phyloP scores from a whole-genome alignment of 2,113 vertebrate species.

The Colinus virginianus region DNA sequence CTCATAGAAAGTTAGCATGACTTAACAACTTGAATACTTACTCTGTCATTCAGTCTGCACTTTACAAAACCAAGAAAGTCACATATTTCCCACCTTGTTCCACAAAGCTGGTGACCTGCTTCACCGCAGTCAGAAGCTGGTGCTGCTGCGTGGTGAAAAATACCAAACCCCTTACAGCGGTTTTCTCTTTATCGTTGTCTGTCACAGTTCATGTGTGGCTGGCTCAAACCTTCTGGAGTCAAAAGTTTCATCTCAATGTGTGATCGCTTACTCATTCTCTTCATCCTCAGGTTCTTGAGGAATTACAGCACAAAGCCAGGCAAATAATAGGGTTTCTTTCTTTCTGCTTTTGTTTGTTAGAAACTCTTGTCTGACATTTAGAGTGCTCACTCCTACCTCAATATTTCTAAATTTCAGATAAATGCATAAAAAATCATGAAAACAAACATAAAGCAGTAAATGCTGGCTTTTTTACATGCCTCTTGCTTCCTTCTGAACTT shows the following conservation, averaged over 20 bases:
- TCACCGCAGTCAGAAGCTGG: not conserved
- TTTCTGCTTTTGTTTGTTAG: not conserved
- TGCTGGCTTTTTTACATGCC: not conserved
- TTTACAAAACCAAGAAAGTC: not conserved
- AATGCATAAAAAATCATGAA: not conserved
- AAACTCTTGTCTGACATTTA: not conserved
- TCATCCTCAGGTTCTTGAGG: not conserved
- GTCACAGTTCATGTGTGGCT: not conserved
- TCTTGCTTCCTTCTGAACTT: not conserved
- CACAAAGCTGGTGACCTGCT: not conserved
- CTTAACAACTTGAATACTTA: not conserved
- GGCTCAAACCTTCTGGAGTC: not conserved
- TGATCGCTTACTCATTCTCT: not conserved
- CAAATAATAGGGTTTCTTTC: not conserved
- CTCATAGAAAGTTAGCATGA: not conserved
- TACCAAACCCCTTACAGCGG: not conserved
- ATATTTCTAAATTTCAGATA: not conserved
- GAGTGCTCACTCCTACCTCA: not conserved
- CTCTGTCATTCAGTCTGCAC: not conserved
- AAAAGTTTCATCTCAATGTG: not conserved
- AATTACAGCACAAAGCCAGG: not conserved
- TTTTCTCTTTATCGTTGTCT: not conserved
- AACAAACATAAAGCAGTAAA: not conserved
- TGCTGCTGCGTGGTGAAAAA: not conserved
- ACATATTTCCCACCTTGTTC: not conserved